Percentiles rank a stretch among this genome's conserved stretches.
phyloP scores from a whole-genome alignment of 2,888 invertebrate genomes.

The Lomographa bimaculata region DNA sequence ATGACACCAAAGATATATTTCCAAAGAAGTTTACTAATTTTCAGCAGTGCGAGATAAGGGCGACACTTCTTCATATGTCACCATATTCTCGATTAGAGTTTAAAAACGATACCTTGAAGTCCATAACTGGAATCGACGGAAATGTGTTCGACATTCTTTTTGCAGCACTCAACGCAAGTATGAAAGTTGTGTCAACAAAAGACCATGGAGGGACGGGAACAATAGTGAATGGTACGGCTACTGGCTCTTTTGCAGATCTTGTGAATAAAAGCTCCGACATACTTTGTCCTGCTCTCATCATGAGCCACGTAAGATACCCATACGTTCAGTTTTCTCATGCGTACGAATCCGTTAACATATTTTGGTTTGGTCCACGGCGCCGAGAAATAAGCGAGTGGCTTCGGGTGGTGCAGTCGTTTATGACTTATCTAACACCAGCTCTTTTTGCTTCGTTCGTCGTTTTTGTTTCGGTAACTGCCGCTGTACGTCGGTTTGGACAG shows the following conservation, averaged over 20 bases:
- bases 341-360: slow-evolving; percentile 38
- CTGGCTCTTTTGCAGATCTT: slow-evolving; percentile 45
- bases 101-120: slow-evolving; percentile 37
- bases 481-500: slow-evolving; percentile 33
- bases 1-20: slow-evolving; percentile 37
- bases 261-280: slow-evolving; percentile 47
- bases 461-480: slow-evolving; percentile 15
- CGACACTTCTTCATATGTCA: slow-evolving; percentile 35
- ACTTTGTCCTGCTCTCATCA: slow-evolving; percentile 41
- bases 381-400: slow-evolving; percentile 49
- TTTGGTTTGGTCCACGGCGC: slow-evolving; percentile 54
- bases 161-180: slow-evolving; percentile 47
- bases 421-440: slow-evolving; percentile 40
- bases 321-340: slow-evolving; percentile 44
- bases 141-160: slow-evolving; percentile 39
- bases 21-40: slow-evolving; percentile 55
- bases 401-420: slow-evolving; percentile 50
- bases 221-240: slow-evolving; percentile 38
- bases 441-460: slow-evolving; percentile 14
- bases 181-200: slow-evolving; percentile 35
- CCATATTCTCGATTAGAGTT: slow-evolving; percentile 39
- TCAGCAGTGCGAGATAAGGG: slow-evolving; percentile 50
- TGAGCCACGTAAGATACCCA: slow-evolving; percentile 40
- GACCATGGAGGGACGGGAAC: slow-evolving; percentile 37
- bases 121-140: slow-evolving; percentile 49